Evolutionary conservation across 2,113 vertebrate species (phyloP), one percentile per base, ranked within the genome.

Genomic region (Thymallus thymallus): DNA sequence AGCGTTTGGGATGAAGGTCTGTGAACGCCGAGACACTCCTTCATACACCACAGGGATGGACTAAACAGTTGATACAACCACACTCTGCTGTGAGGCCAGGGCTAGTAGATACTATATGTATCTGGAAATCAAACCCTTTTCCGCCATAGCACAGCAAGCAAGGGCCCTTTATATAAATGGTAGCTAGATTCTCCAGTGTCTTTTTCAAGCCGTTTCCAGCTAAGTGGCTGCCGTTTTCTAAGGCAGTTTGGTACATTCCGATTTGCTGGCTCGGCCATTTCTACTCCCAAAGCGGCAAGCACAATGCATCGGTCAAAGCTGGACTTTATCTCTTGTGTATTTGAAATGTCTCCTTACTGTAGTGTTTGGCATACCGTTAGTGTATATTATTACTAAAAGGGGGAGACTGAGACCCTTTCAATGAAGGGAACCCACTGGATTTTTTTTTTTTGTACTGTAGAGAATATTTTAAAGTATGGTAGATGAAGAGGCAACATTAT

Each of bases 391-490:
- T 64, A 45, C 77, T 16, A 6, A 68, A 30, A 74, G 18, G 7
- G n/a, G 46, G 14, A 14, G 76, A 77, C 80, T 82, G 55, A 68
- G 51, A 51, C 67, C 64, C 18, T 65, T 85, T 77, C 82, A 79
- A 77, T 72, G 78, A 84, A 84, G 82, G 81, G 69, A 83, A 76
- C 60, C 76, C 51, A 71, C 75, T 86, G 77, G 76, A 77, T 73
- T 84, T 89, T 69, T 64, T 69, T 64, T 68, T 74, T 80, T 89
- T 90, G 26, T 86, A 88, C 71, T 82, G 69, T 77, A 88, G 82
- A 74, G 46, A 80, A 60, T 66, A 73, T 84, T 55, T 83, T 79
- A 78, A 82, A 35, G 60, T 71, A 75, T 71, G 62, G 45, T 75
- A 68, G 73, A 75, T 70, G 26, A 82, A 86, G 81, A 78, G 81